Evolutionary conservation across 1,140 invertebrate genomes (phyloP).

Genomic region (Anastrepha obliqua): DNA sequence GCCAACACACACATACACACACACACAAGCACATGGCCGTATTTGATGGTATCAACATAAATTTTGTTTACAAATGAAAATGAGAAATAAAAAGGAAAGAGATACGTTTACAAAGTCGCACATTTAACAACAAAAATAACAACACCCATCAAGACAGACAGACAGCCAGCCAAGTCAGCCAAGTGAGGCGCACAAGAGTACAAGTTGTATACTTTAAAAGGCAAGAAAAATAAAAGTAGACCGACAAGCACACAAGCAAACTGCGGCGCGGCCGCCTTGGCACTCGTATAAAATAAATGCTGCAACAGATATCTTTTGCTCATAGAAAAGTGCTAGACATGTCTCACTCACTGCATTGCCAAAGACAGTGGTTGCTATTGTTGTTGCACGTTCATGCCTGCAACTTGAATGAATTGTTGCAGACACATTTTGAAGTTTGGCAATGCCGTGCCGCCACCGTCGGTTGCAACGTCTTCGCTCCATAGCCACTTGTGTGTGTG

Average conservation of each 20-base stretch:
- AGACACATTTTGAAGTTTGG: constrained; percentile 48
- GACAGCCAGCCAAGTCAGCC: neutral
- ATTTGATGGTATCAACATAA: constrained; percentile 50
- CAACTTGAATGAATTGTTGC: constrained; percentile 49
- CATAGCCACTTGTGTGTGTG: neutral
- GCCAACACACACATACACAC: neutral
- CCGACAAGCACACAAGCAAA: neutral
- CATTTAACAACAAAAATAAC: neutral
- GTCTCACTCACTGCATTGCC: neutral
- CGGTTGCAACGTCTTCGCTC: neutral
- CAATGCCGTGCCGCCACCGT: constrained; percentile 15
- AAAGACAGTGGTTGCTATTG: neutral
- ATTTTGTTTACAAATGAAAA: constrained; percentile 50
- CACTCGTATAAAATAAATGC: constrained; percentile 23
- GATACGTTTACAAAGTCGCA: constrained; percentile 24
- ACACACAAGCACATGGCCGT: neutral
- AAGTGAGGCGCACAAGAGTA: neutral
- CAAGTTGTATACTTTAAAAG: neutral
- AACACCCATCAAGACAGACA: neutral
- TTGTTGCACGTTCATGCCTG: constrained; percentile 26
- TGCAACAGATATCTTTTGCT: constrained; percentile 21
- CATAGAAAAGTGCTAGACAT: constrained; percentile 36
- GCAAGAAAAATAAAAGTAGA: neutral
- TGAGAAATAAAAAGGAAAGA: constrained; percentile 27
- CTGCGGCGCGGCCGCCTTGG: neutral